Evolutionary conservation across 1,140 invertebrate genomes (phyloP).

Genomic region (Penaeus vannamei): DNA sequence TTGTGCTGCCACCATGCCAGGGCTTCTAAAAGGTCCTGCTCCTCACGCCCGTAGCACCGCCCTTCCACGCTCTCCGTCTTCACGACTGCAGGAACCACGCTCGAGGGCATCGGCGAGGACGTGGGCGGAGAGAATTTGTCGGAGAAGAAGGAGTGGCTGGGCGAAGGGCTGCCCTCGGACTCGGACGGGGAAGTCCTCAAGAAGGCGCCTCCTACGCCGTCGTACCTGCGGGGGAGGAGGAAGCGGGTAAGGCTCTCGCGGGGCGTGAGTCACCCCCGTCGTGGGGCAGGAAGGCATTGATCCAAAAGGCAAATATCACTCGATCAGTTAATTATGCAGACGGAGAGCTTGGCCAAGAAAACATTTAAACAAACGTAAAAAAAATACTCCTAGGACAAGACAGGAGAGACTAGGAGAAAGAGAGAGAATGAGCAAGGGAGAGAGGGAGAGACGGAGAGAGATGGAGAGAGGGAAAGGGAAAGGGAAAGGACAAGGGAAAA

Average conservation of each 20-base stretch:
- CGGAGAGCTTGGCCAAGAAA: no score
- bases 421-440: no score
- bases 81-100: neutral
- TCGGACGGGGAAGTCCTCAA: constrained; percentile 45
- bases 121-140: constrained; percentile 18
- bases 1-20: constrained; percentile 60
- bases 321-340: no score
- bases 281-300: no score
- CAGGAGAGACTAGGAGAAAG: no score
- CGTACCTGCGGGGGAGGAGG: constrained; percentile 7
- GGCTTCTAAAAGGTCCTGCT: constrained; percentile 55
- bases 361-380: no score
- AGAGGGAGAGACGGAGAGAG: no score
- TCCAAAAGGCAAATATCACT: no score
- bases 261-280: no score
- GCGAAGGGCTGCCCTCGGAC: constrained; percentile 28
- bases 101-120: neutral
- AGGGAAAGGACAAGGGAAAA: no score
- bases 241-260: neutral
- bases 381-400: no score
- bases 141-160: constrained; percentile 24
- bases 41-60: constrained; percentile 37
- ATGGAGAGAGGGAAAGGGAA: no score
- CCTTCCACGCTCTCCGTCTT: constrained; percentile 36
- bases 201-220: constrained; percentile 41